A percentile compares a stretch with the other conserved stretches of the same genome.
These are phyloP conservation scores for Ciconia nigra DNA, from an alignment of 2,797 vertebrate genomes.

Conservation along the genomic window DNA sequence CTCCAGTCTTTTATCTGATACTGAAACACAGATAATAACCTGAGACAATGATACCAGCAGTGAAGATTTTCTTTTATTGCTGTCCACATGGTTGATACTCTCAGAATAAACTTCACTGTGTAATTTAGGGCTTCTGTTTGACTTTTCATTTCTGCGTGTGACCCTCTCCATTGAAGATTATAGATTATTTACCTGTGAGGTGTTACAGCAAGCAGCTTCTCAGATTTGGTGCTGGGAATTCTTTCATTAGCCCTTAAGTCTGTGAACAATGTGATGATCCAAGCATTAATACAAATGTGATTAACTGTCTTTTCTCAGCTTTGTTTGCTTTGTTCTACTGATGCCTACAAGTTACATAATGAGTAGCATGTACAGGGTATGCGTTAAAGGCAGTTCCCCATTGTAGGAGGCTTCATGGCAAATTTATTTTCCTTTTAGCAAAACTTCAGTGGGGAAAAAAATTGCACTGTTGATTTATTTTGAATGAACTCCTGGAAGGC, in stretches of 20 bases:
- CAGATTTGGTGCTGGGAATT: neutral
- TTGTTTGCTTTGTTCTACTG: conserved; percentile 71
- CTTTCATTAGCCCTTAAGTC: conserved; percentile 20
- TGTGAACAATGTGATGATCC: conserved; percentile 3
- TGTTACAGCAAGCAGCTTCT: neutral
- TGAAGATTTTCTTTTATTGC: conserved; percentile 7
- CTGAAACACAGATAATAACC: neutral
- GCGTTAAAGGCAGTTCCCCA: conserved; percentile 53
- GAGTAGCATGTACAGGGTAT: conserved; percentile 44
- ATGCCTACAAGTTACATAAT: conserved; percentile 70
- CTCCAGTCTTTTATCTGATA: neutral
- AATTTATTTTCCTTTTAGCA: conserved; percentile 58
- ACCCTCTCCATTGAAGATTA: neutral
- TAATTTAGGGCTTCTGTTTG: conserved; percentile 12
- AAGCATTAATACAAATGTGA: conserved; percentile 34
- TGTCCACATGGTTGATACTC: neutral
- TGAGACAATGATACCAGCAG: fast-evolving
- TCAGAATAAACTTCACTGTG: neutral
- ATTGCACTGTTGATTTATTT: conserved; percentile 34
- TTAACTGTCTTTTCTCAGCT: conserved; percentile 63
- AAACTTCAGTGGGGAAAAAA: conserved; percentile 15
- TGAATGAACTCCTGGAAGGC: conserved; percentile 41
- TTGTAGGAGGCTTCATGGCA: conserved; percentile 12
- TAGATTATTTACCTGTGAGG: conserved; percentile 30
- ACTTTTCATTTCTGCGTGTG: neutral